Evolutionary conservation across 2,113 vertebrate species (phyloP), one percentile per base, ranked within the genome.

Genomic region (Pedetes capensis): DNA sequence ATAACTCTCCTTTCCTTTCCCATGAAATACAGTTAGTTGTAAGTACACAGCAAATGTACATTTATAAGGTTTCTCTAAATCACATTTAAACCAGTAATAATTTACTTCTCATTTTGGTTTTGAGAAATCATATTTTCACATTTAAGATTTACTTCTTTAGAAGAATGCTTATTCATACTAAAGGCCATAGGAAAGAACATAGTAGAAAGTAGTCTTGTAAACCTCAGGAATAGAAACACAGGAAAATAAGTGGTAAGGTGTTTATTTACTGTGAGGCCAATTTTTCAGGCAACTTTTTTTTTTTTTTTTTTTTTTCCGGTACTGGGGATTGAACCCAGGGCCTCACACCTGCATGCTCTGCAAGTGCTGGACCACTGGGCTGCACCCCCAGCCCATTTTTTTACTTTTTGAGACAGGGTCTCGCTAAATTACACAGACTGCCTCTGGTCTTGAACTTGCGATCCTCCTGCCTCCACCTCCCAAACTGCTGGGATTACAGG

Each of bases 111-210:
- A 90, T 34, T 72, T 83, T 34, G 23, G 79, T 74, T 87, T 87
- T 83, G 34, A 53, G 74, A 84, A 97, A 79, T 49, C 27, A 1
- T 20, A 57, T 61, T 89, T 89, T 95, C 8, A 53, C 17, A 79
- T 61, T 47, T 79, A 89, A 94, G 27, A 83, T 55, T 89, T 79
- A 89, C 42, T 94, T 93, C 47, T 89, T 80, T 61, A 78, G 32
- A 84, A 68, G 80, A 61, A 66, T 39, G 55, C 4, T 25, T n/a
- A 37, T n/a, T 32, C 44, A 51, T 53, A 25, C 25, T 53, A n/a
- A 92, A 61, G 37, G 8, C 1, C 23, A 23, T 14, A 81, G 59
- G 51, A 63, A 68, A 8, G 7, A 27, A 6, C 37, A 71, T 0
- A 55, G 34, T 44, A 69, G 17, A 84, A 84, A 78, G 22, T 10